phyloP scores from a whole-genome alignment of 2,113 vertebrate species.

The Isurus oxyrinchus region DNA sequence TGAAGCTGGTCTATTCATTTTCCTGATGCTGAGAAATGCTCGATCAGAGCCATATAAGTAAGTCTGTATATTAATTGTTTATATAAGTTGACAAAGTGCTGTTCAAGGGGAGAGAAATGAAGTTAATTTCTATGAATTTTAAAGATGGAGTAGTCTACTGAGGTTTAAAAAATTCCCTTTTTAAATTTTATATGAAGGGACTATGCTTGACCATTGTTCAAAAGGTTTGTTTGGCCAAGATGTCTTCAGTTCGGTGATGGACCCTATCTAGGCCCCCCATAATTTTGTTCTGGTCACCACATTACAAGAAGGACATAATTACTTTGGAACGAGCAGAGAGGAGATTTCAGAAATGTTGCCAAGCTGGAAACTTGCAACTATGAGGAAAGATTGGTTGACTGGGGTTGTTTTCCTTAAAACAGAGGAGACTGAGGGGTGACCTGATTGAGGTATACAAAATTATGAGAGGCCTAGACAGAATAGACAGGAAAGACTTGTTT shows the following conservation, averaged over 20 bases:
- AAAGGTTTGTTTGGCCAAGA: neutral
- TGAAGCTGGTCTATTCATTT: constrained; percentile 49
- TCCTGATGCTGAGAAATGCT: constrained; percentile 51
- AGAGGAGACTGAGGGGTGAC: no score
- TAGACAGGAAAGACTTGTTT: no score
- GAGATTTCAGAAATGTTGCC: no score
- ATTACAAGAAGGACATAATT: no score
- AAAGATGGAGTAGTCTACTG: neutral
- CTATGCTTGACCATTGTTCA: neutral
- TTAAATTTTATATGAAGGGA: neutral
- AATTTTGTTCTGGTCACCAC: no score
- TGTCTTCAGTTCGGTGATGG: neutral
- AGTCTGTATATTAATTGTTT: constrained; percentile 34
- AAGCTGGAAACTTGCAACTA: no score
- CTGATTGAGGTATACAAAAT: no score
- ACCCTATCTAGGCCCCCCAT: neutral
- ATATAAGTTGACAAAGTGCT: neutral
- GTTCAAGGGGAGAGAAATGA: neutral
- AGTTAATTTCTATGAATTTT: neutral
- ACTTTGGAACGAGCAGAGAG: no score
- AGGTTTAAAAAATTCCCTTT: neutral
- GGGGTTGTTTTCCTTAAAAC: no score
- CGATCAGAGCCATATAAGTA: constrained; percentile 50
- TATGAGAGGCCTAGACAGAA: no score
- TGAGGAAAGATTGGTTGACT: no score